Evolutionary conservation across 2,888 invertebrate species (phyloP), one percentile per base, ranked within the genome.

Genomic region (Urechis unicinctus): DNA sequence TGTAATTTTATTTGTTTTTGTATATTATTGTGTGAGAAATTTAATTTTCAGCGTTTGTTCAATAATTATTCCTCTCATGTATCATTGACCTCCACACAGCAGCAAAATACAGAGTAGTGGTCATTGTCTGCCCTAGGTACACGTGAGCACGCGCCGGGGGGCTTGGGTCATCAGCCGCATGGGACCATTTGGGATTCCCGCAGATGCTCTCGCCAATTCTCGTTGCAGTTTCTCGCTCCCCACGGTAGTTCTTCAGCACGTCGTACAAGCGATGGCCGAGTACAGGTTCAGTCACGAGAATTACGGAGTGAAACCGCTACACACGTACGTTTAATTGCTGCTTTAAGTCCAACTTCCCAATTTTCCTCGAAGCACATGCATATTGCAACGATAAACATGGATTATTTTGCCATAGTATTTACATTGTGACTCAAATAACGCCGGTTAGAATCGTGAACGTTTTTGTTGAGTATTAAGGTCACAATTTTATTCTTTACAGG

Each of bases 131-230:
- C 9, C 36, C 5, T 57, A 78, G 77, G 79, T 80, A 1, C 80
- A 76, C 58, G 58, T 81, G 42, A 76, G 78, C 25, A 79, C 81
- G 0, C 69, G 81, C 1, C 65, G 79, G 24, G 81, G 81, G 3
- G 77, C 80, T 6, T 81, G 81, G 81, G 70, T 82, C 9, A 71
- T 80, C 43, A 74, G 78, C 57, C 69, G 80, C 21, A 75, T 79
- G 46, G 74, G 75, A 13, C 71, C 78, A 50, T 68, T 69, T 60
- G 80, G 80, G 9, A 61, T 73, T 29, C 80, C 80, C 0, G 68
- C 72, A 3, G 79, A 79, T 58, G 69, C 70, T 45, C 53, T 75
- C 56, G 73, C 73, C 53, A 75, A 74, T 61, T 69, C 66, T 36
- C 57, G 75, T 3, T 61, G 70, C 53, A 56, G 69, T 53, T 71